phyloP scores from a whole-genome alignment of 92 coral and sea anemone species.

The Porites cylindrica region DNA sequence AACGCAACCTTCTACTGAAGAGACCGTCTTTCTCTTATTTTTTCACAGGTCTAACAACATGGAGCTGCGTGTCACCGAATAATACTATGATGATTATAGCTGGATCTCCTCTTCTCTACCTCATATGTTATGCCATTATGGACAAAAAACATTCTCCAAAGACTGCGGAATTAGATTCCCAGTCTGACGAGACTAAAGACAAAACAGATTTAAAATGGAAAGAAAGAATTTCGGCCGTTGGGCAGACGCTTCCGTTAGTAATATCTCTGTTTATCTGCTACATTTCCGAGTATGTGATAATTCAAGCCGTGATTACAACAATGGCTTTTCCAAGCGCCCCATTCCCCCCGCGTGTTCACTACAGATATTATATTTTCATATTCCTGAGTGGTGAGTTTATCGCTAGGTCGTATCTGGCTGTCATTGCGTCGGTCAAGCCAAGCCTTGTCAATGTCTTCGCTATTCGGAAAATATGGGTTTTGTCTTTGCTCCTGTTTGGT shows the following conservation, averaged over 20 bases:
- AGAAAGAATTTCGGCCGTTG: conserved; percentile 79
- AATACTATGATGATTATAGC: conserved; percentile 90
- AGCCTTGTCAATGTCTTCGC: conserved; percentile 66
- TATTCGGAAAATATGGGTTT: conserved; percentile 73
- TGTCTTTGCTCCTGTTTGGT: conserved; percentile 65
- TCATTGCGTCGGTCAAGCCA: conserved; percentile 73
- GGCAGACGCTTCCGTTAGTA: conserved; percentile 73
- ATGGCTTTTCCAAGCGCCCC: conserved; percentile 94
- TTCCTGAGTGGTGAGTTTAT: conserved; percentile 89
- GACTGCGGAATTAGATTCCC: neutral
- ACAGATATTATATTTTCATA: conserved; percentile 86
- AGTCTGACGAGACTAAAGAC: neutral
- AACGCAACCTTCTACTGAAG: neutral
- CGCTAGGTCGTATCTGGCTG: conserved; percentile 86
- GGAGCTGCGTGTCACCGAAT: conserved; percentile 86
- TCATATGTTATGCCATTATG: conserved; percentile 80
- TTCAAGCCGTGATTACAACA: conserved; percentile 89
- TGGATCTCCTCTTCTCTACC: conserved; percentile 82
- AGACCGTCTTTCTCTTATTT: neutral
- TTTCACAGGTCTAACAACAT: conserved; percentile 80
- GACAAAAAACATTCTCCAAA: conserved; percentile 72
- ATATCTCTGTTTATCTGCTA: conserved; percentile 81
- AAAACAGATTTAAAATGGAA: conserved; percentile 65
- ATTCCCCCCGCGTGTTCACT: conserved; percentile 91
- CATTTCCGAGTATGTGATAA: conserved; percentile 88